Percentiles rank a stretch among this genome's conserved stretches.
Evolutionary conservation across 2,113 vertebrate species (phyloP).

Genomic region (Tonatia bakeri): DNA sequence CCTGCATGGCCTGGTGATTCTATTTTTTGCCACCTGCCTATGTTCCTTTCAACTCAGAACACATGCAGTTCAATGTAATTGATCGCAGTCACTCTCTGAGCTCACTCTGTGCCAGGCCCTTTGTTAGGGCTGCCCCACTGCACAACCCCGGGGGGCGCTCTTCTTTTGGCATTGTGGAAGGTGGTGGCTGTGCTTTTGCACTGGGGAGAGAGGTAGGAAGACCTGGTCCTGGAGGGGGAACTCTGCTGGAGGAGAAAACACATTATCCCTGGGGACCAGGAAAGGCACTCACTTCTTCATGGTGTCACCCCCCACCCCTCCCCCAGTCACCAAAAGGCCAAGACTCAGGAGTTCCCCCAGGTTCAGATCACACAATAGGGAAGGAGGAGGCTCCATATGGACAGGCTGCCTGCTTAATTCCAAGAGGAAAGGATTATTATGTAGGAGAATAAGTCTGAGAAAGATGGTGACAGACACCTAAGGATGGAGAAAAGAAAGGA

Average conservation of each 20-base stretch:
- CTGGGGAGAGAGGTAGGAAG: no score
- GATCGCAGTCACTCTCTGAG: background rate
- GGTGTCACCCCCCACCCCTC: accelerated
- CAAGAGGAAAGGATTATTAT: background rate
- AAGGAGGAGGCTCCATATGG: accelerated
- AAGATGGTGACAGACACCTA: background rate
- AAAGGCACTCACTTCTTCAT: background rate
- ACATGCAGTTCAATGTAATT: background rate
- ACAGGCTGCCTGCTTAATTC: background rate
- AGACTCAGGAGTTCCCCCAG: background rate
- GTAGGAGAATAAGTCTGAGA: background rate
- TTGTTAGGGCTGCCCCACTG: background rate
- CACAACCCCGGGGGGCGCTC: background rate
- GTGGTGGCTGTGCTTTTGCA: background rate
- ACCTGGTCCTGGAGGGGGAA: background rate
- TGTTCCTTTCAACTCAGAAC: background rate
- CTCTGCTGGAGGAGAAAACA: background rate
- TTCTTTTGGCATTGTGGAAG: background rate
- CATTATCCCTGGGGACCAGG: accelerated
- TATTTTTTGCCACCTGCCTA: no score
- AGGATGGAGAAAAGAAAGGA: background rate
- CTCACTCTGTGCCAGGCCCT: background rate
- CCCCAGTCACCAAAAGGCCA: background rate
- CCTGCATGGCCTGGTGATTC: background rate
- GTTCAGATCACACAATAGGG: background rate